phyloP scores from a whole-genome alignment of 2,797 vertebrate genomes.

The Rhyacichthys aspro region DNA sequence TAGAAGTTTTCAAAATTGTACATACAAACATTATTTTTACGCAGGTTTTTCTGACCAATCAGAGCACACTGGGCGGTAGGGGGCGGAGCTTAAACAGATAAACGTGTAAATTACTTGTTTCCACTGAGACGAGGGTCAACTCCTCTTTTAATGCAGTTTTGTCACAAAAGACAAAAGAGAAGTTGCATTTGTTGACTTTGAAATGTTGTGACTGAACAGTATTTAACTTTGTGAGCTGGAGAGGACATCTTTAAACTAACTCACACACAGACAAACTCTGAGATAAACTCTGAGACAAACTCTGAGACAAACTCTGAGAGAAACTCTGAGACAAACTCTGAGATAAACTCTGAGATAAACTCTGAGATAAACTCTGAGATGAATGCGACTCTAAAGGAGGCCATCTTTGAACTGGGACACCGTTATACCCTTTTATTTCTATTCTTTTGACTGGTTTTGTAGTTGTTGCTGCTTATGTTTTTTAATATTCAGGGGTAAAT shows the following conservation, averaged over 20 bases:
- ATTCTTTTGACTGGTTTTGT: slow-evolving; percentile 26
- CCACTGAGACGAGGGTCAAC: too few relatives aligned
- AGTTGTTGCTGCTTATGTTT: slow-evolving; percentile 31
- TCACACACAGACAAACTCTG: slow-evolving; percentile 5
- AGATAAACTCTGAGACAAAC: background rate
- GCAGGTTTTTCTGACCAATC: too few relatives aligned
- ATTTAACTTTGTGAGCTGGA: slow-evolving; percentile 11
- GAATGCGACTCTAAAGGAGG: slow-evolving; percentile 21
- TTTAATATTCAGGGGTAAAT: slow-evolving; percentile 49
- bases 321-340: background rate
- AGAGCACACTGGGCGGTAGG: too few relatives aligned
- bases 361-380: background rate
- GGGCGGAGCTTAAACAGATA: too few relatives aligned
- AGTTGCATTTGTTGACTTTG: background rate
- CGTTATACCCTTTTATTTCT: slow-evolving; percentile 6
- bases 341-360: too few relatives aligned
- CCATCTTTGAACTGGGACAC: slow-evolving; percentile 30
- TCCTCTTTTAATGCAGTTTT: too few relatives aligned
- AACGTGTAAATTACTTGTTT: too few relatives aligned
- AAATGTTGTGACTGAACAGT: background rate
- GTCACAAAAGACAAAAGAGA: too few relatives aligned
- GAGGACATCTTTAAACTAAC: slow-evolving; percentile 27
- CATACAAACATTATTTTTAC: too few relatives aligned
- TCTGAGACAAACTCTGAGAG: background rate
- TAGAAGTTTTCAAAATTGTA: too few relatives aligned